A percentile compares a stretch with the other conserved stretches of the same genome.
Conservation (phyloP, 2,797 vertebrate genomes). For the Orestias chungarensis region DNA sequence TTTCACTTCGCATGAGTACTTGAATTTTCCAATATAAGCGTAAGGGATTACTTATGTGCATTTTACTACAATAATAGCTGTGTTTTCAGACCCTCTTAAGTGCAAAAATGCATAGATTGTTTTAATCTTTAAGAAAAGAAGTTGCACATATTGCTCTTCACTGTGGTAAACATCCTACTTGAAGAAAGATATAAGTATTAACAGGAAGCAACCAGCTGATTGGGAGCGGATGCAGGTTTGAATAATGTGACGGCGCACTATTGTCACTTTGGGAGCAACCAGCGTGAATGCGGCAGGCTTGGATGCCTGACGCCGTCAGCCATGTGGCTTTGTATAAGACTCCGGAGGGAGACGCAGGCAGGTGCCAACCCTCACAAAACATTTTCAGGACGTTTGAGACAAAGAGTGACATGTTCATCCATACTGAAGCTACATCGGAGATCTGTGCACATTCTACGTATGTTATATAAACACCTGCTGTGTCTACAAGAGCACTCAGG, state of each 20-base stretch:
- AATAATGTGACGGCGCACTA: conserved; percentile 58
- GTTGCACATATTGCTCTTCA: not conserved
- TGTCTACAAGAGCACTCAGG: conserved; percentile 16
- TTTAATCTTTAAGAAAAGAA: conserved; percentile 3
- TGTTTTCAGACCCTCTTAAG: not conserved
- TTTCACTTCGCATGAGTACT: not conserved
- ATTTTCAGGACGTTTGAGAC: conserved; percentile 70
- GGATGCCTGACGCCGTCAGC: conserved; percentile 66
- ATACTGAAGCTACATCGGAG: conserved; percentile 34
- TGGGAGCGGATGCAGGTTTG: conserved; percentile 51
- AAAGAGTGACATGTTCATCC: conserved; percentile 66
- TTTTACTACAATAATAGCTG: not conserved
- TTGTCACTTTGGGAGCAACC: conserved; percentile 67
- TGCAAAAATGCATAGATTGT: not conserved
- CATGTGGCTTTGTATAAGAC: conserved; percentile 77
- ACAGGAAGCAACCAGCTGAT: conserved; percentile 54
- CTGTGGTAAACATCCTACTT: conserved; percentile 23
- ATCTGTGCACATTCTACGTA: conserved; percentile 45
- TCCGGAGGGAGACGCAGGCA: conserved; percentile 66
- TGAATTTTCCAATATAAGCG: too few species aligned
- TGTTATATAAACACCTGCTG: conserved; percentile 24
- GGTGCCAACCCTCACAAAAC: conserved; percentile 74
- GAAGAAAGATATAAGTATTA: conserved; percentile 48
- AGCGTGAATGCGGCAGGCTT: conserved; percentile 66
- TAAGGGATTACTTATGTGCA: too few species aligned